Evolutionary conservation across 1,140 invertebrate genomes (phyloP), one percentile per base, ranked within the genome.

Genomic region (Lepidurus packardi): DNA sequence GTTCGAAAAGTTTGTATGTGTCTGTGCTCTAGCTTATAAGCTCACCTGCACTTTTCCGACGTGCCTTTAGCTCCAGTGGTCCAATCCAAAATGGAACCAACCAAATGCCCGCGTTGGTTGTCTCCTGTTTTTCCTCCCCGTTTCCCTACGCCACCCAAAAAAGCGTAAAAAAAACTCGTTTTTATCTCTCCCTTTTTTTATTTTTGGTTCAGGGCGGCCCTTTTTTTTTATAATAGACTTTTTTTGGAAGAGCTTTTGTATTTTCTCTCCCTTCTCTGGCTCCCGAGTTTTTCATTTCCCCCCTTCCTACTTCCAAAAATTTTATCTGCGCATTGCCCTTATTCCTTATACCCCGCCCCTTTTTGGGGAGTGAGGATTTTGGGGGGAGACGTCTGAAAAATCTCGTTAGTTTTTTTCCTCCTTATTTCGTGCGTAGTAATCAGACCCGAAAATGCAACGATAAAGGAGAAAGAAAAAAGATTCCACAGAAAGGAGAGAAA

Each of bases 31-130:
- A 34, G 34, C 34, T 65, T 65, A 7, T 13, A 13, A 65, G 53
- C 53, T 16, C 53, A 65, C 53, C 53, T 65, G 53, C 53, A 34
- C 53, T 65, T 65, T 65, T 65, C 53, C 53, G 53, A n/a, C 53
- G 53, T 65, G 53, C 21, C 53, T 65, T 65, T 13, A 65, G 21
- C 53, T 65, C 53, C 53, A 65, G 21, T 21, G 53, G 53, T 65
- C 8, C 53, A n/a, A 65, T 65, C 53, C 53, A 16, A 65, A 65
- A 65, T 65, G 53, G 53, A 65, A 65, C 53, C 21, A 65, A 65
- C 13, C 53, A 16, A 65, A 21, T 16, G 13, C 53, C 8, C n/a
- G 53, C 16, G 6, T 65, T 65, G 16, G 16, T 65, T 21, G 6
- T 65, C 16, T 65, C 53, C 21, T 21, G n/a, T 21, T 65, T 65